Conservation (phyloP, 23 tunicate genomes). For the Styela clava region DNA sequence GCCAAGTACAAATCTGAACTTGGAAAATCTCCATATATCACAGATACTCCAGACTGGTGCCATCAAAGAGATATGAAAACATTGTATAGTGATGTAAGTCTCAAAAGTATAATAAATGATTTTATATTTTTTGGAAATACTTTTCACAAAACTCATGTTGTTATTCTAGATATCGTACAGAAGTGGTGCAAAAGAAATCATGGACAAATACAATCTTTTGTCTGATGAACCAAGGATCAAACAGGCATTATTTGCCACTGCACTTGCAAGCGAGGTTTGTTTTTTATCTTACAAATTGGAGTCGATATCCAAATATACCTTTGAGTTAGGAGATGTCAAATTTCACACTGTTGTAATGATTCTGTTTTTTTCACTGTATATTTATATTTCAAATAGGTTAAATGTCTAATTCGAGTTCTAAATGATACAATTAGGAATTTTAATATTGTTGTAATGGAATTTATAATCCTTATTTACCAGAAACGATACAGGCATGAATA, state of each 20-base stretch:
- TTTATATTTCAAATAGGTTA: too few relatives aligned
- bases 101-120: not conserved
- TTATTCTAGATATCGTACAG: conserved; percentile 55
- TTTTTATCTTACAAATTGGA: not conserved
- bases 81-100: conserved; percentile 64
- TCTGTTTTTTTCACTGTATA: too few relatives aligned
- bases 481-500: conserved; percentile 66
- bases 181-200: conserved; percentile 43
- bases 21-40: conserved; percentile 81
- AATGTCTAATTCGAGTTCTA: too few relatives aligned
- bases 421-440: too few relatives aligned
- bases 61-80: conserved; percentile 67
- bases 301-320: too few relatives aligned
- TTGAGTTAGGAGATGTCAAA: too few relatives aligned
- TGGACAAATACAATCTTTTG: conserved; percentile 82
- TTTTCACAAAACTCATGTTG: not conserved
- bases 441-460: too few relatives aligned
- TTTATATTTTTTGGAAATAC: not conserved
- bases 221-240: conserved; percentile 85
- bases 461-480: not conserved
- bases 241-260: conserved; percentile 57
- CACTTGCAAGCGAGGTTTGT: conserved; percentile 82
- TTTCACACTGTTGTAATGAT: too few relatives aligned
- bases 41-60: conserved; percentile 72
- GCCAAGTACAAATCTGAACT: conserved; percentile 53